Base-by-base conservation (phyloP, 2,888 invertebrate genomes). In the Drosophila mimetica region DNA sequence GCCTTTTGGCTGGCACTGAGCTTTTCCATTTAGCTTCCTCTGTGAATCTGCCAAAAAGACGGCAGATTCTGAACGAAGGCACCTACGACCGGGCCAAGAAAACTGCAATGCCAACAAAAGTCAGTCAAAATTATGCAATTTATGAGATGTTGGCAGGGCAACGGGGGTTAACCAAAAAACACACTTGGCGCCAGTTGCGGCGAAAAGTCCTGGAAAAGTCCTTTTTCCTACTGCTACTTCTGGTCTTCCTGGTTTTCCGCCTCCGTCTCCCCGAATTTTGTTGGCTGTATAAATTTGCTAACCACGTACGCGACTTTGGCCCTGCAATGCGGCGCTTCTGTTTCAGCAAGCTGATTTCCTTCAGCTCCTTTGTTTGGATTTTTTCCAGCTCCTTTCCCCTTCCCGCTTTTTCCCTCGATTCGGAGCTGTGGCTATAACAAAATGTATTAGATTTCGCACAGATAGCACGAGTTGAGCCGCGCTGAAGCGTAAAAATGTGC, bases 101-200 rank as follows among this genome's bases (percentile, higher is more conserved):
- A 76, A 70, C 78, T 85, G 87, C 87, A 76, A 60, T 64, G 71
- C 53, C 75, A 79, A 84, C 74, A 77, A 84, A 79, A 86, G 86
- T 80, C 82, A 86, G 86, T 86, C 79, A 81, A 83, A 90, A 84
- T 90, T 87, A 86, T 87, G 90, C 81, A 89, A 90, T 89, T 90
- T 86, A 86, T 89, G 86, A 81, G 85, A 87, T 78, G 87, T 84
- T 87, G 88, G 78, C 79, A 77, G 74, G 58, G 53, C 44, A 22
- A 53, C n/a, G 70, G 61, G 74, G 84, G 73, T 79, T 82, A 82
- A 85, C 78, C 79, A 73, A 79, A 77, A 77, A 85, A 82, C 79
- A 85, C 83, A 77, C 83, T 83, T 86, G 84, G 79, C 83, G 86
- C 86, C 86, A 81, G 82, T 74, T 76, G 71, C 44, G 53, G 53